Percentiles rank a stretch among this genome's conserved stretches.
Evolutionary conservation across 2,113 vertebrate genomes (phyloP).

Genomic region (Gallinago paraguaiae): DNA sequence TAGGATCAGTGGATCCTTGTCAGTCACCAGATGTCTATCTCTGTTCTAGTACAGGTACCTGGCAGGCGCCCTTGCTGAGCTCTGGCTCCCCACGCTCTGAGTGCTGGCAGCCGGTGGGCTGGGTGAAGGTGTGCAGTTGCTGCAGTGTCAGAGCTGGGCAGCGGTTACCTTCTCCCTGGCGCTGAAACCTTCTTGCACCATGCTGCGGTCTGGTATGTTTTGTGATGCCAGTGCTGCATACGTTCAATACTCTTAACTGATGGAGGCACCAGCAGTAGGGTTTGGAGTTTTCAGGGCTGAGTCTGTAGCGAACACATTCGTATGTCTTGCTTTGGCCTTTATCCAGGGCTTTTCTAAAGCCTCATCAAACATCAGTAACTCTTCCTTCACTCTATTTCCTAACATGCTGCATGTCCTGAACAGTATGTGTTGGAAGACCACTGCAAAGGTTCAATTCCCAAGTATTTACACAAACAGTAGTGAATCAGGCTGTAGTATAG

Average conservation of each 20-base stretch:
- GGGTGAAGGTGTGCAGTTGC: background rate
- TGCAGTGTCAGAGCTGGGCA: background rate
- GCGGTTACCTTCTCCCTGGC: background rate
- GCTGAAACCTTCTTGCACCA: background rate
- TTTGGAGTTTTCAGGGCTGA: background rate
- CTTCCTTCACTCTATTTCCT: background rate
- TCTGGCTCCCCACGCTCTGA: background rate
- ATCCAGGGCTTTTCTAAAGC: background rate
- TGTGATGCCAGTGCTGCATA: background rate
- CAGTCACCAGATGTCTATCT: slow-evolving; percentile 21
- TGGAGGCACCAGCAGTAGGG: background rate
- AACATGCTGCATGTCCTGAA: background rate
- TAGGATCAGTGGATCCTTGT: background rate
- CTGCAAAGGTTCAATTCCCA: background rate
- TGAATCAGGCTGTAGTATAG: background rate
- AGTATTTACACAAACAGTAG: background rate
- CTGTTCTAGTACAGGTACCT: background rate
- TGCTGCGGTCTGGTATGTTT: background rate
- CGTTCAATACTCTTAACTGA: background rate
- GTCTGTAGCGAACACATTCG: background rate
- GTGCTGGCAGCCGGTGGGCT: background rate
- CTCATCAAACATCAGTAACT: background rate
- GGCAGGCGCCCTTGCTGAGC: background rate
- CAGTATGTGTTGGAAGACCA: fast-evolving
- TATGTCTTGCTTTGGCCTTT: background rate